A percentile compares a stretch with the other conserved stretches of the same genome.
These are phyloP conservation scores for Grammomys dolichurus DNA, from an alignment of 2,113 vertebrate species.

Conservation along the genomic window DNA sequence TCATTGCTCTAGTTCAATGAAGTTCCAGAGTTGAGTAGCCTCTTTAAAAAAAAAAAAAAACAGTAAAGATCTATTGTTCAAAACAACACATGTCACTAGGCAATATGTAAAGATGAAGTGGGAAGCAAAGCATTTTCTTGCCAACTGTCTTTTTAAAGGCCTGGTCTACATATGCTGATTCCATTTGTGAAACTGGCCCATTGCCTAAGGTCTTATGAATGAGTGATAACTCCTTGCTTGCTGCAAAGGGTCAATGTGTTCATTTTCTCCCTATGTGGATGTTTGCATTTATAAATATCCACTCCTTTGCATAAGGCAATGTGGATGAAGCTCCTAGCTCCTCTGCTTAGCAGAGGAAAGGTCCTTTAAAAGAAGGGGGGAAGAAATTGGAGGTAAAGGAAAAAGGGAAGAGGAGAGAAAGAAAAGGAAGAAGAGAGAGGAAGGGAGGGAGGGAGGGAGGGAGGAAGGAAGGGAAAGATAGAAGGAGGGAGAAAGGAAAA, in stretches of 20 bases:
- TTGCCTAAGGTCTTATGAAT: conserved; percentile 71
- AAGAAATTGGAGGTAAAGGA: no score
- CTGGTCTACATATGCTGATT: conserved; percentile 72
- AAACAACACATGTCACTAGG: conserved; percentile 74
- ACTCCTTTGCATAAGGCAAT: conserved; percentile 53
- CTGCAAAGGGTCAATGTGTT: conserved; percentile 35
- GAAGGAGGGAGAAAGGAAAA: fast-evolving
- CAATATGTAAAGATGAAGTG: conserved; percentile 74
- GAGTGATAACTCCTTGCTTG: conserved; percentile 62
- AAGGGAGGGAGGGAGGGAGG: fast-evolving
- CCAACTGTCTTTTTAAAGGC: conserved; percentile 64
- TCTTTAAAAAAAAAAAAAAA: neutral
- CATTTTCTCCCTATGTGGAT: neutral
- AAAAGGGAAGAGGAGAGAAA: fast-evolving
- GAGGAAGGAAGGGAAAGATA: fast-evolving
- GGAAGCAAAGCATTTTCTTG: conserved; percentile 74
- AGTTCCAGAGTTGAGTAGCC: neutral
- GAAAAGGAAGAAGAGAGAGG: neutral
- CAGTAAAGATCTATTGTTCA: conserved; percentile 72
- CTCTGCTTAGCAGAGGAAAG: neutral
- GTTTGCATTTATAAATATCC: conserved; percentile 25
- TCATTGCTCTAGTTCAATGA: neutral
- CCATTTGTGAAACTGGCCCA: conserved; percentile 72
- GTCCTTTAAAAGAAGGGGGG: neutral
- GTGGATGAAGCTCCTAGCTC: neutral